Conservation (phyloP, 2,113 vertebrate genomes). For the Psilopsiagon aymara region DNA sequence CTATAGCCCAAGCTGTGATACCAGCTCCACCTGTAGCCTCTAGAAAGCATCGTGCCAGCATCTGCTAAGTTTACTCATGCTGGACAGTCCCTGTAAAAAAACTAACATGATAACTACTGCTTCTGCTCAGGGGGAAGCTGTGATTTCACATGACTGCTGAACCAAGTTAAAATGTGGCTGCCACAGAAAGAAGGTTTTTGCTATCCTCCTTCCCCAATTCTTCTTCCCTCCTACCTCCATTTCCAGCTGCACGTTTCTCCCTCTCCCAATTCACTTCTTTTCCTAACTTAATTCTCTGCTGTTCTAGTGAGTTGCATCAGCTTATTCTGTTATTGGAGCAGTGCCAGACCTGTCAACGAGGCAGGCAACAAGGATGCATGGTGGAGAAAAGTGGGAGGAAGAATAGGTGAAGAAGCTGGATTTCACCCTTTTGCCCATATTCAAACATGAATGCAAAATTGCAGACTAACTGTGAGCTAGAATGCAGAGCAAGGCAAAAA, state of each 20-base stretch:
- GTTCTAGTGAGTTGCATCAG: neutral
- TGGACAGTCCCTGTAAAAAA: neutral
- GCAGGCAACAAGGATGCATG: neutral
- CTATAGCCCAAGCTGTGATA: neutral
- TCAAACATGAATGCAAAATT: neutral
- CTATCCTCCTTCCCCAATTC: neutral
- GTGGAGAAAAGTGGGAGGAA: neutral
- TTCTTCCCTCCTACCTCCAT: neutral
- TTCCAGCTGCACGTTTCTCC: neutral
- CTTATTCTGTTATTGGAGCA: neutral
- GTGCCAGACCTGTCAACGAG: neutral
- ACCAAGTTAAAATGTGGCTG: neutral
- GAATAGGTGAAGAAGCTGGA: neutral
- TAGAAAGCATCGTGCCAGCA: neutral
- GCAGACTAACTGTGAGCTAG: neutral
- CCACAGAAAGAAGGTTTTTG: neutral
- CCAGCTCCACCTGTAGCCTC: neutral
- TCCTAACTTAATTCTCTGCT: neutral
- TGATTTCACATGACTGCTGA: neutral
- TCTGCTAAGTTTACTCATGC: neutral
- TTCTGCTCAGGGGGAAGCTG: neutral
- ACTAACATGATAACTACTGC: neutral
- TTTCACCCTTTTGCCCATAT: neutral
- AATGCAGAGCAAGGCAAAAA: fast-evolving
- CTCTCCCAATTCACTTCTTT: neutral